These are phyloP conservation scores for Thecophora atra DNA, from an alignment of 2,888 invertebrate species.

Conservation along the genomic window DNA sequence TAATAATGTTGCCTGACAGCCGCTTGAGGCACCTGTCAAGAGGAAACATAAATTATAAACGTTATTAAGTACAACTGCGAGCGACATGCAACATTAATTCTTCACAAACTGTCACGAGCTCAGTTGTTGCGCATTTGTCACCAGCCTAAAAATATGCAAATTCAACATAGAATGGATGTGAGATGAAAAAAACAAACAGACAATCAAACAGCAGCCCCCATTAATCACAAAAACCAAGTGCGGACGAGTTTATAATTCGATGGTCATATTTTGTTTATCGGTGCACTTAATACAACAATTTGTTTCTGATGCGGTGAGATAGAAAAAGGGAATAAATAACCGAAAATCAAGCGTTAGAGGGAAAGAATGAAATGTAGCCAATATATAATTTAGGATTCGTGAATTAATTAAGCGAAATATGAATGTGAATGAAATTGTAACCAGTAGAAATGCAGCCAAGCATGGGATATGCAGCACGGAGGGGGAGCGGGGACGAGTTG, in stretches of 20 bases:
- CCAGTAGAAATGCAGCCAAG: too few species aligned
- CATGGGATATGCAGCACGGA: background rate
- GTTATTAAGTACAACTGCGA: conserved; percentile 23
- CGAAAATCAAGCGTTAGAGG: background rate
- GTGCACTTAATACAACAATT: conserved; percentile 30
- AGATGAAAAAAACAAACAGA: background rate
- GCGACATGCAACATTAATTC: conserved; percentile 32
- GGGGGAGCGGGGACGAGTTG: background rate
- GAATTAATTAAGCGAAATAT: background rate
- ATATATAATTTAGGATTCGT: background rate
- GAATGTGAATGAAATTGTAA: background rate
- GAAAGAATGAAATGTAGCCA: background rate
- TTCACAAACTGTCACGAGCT: conserved; percentile 22
- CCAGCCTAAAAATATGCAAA: conserved; percentile 30
- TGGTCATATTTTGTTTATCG: conserved; percentile 34
- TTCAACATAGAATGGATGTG: background rate
- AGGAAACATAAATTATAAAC: conserved; percentile 26
- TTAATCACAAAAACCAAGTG: background rate
- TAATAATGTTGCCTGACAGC: conserved; percentile 20
- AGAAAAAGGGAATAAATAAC: conserved; percentile 9
- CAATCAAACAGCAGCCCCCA: background rate
- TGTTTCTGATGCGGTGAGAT: conserved; percentile 45
- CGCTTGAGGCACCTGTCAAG: conserved; percentile 27
- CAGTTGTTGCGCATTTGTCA: conserved; percentile 34
- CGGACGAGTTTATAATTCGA: conserved; percentile 4